phyloP scores from a whole-genome alignment of 2,888 invertebrate species.

The Cataglyphis livida region DNA sequence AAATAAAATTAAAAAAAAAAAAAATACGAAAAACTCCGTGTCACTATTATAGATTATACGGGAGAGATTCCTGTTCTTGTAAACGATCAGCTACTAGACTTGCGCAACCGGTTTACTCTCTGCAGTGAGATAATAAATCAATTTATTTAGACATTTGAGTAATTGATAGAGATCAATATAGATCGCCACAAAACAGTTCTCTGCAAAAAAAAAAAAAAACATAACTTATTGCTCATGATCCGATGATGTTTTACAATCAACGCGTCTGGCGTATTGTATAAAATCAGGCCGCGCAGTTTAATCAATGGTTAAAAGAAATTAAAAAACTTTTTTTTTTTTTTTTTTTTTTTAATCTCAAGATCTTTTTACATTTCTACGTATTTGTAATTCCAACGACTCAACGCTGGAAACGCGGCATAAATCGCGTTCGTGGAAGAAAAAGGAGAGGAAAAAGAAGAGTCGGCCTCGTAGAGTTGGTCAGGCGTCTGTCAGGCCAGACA shows the following conservation, averaged over 20 bases:
- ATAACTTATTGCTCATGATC: background rate
- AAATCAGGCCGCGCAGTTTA: constrained; percentile 28
- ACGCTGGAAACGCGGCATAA: background rate
- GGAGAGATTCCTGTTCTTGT: constrained; percentile 6
- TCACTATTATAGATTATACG: constrained; percentile 25
- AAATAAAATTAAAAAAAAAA: background rate
- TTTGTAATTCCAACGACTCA: constrained; percentile 8
- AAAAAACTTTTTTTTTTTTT: background rate
- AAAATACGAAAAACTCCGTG: constrained; percentile 15
- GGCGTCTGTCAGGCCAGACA: constrained; percentile 46
- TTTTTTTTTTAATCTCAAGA: constrained; percentile 13
- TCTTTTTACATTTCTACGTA: background rate
- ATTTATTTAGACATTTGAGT: constrained; percentile 39
- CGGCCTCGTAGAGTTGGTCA: constrained; percentile 36
- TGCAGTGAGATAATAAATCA: constrained; percentile 37
- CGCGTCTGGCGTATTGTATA: background rate
- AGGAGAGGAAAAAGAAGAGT: constrained; percentile 22
- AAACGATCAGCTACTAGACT: constrained; percentile 10
- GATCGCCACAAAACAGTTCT: background rate
- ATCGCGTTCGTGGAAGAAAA: background rate
- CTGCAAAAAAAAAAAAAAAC: background rate
- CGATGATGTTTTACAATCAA: background rate
- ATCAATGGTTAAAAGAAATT: constrained; percentile 9
- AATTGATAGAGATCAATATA: background rate
- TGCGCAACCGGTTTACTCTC: constrained; percentile 40